Percentiles rank a stretch among this genome's conserved stretches.
These are phyloP conservation scores for Metopia argyrocephala DNA, from an alignment of 2,888 invertebrate species.

Conservation along the genomic window DNA sequence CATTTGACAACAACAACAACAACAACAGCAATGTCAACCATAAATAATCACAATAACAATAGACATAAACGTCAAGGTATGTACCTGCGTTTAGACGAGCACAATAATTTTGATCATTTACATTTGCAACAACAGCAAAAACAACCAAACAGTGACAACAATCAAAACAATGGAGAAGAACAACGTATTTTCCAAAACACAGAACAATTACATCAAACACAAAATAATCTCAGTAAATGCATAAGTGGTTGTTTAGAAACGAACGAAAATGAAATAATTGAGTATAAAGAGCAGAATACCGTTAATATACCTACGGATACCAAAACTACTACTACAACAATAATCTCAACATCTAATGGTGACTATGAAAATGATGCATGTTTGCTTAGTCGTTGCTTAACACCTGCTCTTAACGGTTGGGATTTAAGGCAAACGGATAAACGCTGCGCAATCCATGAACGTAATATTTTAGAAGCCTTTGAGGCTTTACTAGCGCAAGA, in stretches of 20 bases:
- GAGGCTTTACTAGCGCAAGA: constrained; percentile 67
- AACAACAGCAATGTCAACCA: constrained; percentile 59
- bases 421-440: constrained; percentile 53
- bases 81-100: constrained; percentile 68
- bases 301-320: constrained; percentile 55
- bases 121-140: constrained; percentile 9
- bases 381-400: constrained; percentile 7
- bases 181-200: background rate
- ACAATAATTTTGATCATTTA: constrained; percentile 14
- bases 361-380: background rate
- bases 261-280: constrained; percentile 35
- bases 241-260: background rate
- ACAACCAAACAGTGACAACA: background rate
- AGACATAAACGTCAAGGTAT: constrained; percentile 68
- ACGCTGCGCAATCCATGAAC: constrained; percentile 74
- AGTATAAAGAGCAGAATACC: constrained; percentile 54
- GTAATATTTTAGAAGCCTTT: constrained; percentile 73
- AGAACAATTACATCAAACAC: too few relatives aligned
- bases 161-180: background rate
- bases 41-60: constrained; percentile 50
- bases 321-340: constrained; percentile 12
- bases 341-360: background rate
- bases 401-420: constrained; percentile 25
- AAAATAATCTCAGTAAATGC: background rate
- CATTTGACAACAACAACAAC: constrained; percentile 33